Conservation (phyloP, 2,797 vertebrate species). For the Eidolon dupreanum region DNA sequence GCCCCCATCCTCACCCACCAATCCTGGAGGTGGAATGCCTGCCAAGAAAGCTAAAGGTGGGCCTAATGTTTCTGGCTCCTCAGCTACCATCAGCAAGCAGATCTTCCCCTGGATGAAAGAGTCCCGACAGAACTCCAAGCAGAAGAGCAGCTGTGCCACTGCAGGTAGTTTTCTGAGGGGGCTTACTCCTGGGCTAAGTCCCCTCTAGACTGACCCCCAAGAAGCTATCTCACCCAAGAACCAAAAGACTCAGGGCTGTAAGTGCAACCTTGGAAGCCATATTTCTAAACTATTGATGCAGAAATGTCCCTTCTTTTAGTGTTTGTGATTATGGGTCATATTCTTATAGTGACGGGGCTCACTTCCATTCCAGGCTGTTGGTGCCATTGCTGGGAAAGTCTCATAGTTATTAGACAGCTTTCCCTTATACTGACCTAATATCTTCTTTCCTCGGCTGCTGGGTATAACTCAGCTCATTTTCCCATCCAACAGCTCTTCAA, state of each 20-base stretch:
- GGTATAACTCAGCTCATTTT: conserved; percentile 21
- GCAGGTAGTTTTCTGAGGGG: conserved; percentile 89
- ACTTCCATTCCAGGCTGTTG: neutral
- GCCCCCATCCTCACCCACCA: conserved; percentile 90
- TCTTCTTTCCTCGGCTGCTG: conserved; percentile 6
- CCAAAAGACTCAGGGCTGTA: conserved; percentile 4
- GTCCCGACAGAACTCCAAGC: conserved; percentile 96
- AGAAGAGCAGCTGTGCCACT: conserved; percentile 94
- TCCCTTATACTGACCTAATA: conserved; percentile 18
- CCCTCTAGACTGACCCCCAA: neutral
- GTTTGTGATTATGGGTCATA: neutral
- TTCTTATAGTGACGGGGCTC: neutral
- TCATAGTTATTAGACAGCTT: neutral
- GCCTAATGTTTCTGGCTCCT: conserved; percentile 88
- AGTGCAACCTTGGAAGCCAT: neutral
- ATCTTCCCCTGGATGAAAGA: conserved; percentile 99
- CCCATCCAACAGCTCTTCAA: neutral
- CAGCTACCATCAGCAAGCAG: conserved; percentile 95
- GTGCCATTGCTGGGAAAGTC: neutral
- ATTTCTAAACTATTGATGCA: neutral
- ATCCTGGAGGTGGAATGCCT: conserved; percentile 90
- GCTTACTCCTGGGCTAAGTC: neutral
- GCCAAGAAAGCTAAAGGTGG: conserved; percentile 94
- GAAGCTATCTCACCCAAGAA: neutral
- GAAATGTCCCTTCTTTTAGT: conserved; percentile 26